These are phyloP conservation scores for Dendropsophus ebraccatus DNA, from an alignment of 2,113 vertebrate genomes.

Conservation along the genomic window DNA sequence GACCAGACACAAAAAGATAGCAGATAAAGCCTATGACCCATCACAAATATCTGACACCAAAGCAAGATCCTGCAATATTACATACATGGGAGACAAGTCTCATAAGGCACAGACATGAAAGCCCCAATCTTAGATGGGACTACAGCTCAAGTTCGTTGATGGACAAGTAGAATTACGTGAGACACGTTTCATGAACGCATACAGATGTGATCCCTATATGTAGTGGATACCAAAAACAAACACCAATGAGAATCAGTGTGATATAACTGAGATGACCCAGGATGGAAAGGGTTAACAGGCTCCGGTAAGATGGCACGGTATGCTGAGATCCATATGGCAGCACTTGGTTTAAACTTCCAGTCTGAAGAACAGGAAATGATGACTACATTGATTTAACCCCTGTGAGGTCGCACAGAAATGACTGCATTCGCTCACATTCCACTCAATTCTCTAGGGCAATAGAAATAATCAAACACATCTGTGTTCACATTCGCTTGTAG, in stretches of 20 bases:
- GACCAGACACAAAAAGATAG: neutral
- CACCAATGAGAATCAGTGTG: neutral
- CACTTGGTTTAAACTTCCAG: slow-evolving; percentile 45
- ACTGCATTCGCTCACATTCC: slow-evolving; percentile 37
- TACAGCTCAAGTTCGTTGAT: neutral
- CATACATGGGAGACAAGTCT: neutral
- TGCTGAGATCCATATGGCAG: slow-evolving; percentile 44
- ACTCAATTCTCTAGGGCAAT: slow-evolving; percentile 23
- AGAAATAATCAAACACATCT: slow-evolving; percentile 44
- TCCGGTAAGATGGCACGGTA: neutral
- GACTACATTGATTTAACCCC: slow-evolving; percentile 56
- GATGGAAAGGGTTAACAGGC: neutral
- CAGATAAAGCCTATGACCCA: neutral
- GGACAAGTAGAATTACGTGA: neutral
- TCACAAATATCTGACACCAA: neutral
- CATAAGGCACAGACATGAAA: neutral
- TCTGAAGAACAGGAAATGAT: slow-evolving; percentile 54
- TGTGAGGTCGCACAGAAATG: neutral
- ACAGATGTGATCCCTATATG: neutral
- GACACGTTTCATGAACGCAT: neutral
- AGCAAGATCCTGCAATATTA: neutral
- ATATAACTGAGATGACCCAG: neutral
- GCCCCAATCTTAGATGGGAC: neutral
- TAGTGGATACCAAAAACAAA: too few species aligned
- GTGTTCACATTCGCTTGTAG: neutral